Percentiles rank a stretch among this genome's conserved stretches.
Evolutionary conservation across 2,888 invertebrate genomes (phyloP).

Genomic region (Acheta domesticus): DNA sequence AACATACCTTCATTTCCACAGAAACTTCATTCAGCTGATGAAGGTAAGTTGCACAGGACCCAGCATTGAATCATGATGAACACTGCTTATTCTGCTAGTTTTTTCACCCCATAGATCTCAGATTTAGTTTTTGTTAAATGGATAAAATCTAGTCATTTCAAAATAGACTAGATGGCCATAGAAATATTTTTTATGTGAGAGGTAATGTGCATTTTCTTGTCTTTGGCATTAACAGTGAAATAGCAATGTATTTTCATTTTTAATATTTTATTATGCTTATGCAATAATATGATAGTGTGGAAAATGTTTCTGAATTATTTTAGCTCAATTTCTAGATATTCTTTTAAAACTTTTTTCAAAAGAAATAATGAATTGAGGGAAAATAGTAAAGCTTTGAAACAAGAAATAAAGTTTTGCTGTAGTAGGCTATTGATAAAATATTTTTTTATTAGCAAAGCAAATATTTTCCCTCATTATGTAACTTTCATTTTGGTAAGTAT

Average conservation of each 20-base stretch:
- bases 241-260: neutral
- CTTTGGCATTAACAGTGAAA: neutral
- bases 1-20: slow-evolving; percentile 23
- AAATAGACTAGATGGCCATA: no score
- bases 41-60: neutral
- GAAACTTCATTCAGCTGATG: neutral
- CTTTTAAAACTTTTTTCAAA: neutral
- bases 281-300: neutral
- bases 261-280: neutral
- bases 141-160: no score
- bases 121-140: no score
- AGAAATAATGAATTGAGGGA: neutral
- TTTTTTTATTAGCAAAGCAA: neutral
- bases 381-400: neutral
- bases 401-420: neutral
- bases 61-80: no score
- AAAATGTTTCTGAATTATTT: neutral
- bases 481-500: slow-evolving; percentile 18
- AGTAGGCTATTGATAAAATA: neutral
- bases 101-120: no score
- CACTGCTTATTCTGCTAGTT: no score
- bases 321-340: neutral
- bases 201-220: neutral
- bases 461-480: slow-evolving; percentile 3
- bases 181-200: neutral